Conservation (phyloP, 2,797 vertebrate genomes). For the Astyanax mexicanus region DNA sequence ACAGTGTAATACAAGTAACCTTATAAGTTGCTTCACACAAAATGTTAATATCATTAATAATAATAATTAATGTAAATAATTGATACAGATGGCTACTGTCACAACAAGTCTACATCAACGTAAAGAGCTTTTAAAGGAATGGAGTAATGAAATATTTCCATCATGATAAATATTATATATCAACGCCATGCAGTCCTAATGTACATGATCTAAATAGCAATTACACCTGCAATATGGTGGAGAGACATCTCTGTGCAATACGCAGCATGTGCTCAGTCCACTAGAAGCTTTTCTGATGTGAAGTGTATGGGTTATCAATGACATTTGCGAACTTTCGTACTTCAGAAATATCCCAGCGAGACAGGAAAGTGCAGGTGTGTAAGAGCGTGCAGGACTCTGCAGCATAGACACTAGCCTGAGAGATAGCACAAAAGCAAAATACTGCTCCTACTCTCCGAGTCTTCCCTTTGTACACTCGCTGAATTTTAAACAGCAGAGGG, state of each 20-base stretch:
- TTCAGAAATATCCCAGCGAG: slow-evolving; percentile 11
- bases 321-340: slow-evolving; percentile 5
- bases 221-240: neutral
- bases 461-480: slow-evolving; percentile 35
- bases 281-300: neutral
- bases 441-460: slow-evolving; percentile 24
- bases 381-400: slow-evolving; percentile 13
- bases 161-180: too few species aligned
- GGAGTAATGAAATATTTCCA: too few species aligned
- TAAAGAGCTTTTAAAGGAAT: too few species aligned
- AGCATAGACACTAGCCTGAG: slow-evolving; percentile 1
- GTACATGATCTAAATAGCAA: slow-evolving; percentile 19
- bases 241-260: too few species aligned
- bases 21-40: too few species aligned
- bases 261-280: neutral
- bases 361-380: neutral
- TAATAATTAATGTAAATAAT: too few species aligned
- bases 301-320: neutral
- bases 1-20: too few species aligned
- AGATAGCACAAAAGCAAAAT: slow-evolving; percentile 45
- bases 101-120: too few species aligned
- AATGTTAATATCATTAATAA: too few species aligned
- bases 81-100: too few species aligned
- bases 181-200: too few species aligned
- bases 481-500: slow-evolving; percentile 52